Evolutionary conservation across 2,888 invertebrate species (phyloP).

Genomic region (Drosophila barbarae): DNA sequence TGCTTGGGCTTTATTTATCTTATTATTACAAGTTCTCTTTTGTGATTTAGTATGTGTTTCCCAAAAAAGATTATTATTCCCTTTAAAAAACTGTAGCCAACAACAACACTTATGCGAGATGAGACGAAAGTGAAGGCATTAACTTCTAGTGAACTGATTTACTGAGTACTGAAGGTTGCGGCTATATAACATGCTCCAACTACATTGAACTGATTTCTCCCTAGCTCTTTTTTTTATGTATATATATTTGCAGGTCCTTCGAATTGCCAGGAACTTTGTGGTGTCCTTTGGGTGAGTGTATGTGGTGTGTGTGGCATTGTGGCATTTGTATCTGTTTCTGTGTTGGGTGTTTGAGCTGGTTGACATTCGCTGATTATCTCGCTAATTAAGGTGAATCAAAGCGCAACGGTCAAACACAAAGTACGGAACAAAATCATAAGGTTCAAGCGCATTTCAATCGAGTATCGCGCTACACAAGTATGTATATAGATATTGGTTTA

Average conservation of each 20-base stretch:
- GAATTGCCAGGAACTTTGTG: constrained; percentile 3
- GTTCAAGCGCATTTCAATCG: constrained; percentile 70
- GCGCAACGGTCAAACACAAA: constrained; percentile 69
- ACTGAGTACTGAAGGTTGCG: constrained; percentile 46
- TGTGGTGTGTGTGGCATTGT: background rate
- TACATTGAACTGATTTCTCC: constrained; percentile 52
- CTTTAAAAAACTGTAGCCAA: constrained; percentile 17
- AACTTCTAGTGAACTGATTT: constrained; percentile 35
- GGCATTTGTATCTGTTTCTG: constrained; percentile 9
- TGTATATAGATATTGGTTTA: constrained; percentile 20
- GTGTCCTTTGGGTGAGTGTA: constrained; percentile 16
- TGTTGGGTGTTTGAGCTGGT: constrained; percentile 33
- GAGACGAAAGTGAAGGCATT: constrained; percentile 35
- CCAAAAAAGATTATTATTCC: background rate
- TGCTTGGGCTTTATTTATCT: background rate
- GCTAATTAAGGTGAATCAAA: constrained; percentile 70
- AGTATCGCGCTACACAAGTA: constrained; percentile 68
- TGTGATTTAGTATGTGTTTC: constrained; percentile 1
- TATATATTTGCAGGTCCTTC: constrained; percentile 4
- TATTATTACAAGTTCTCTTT: background rate
- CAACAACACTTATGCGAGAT: constrained; percentile 34
- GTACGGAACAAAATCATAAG: constrained; percentile 45
- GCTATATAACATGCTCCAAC: constrained; percentile 61
- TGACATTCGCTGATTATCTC: constrained; percentile 55
- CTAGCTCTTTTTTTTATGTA: constrained; percentile 9